phyloP scores from a whole-genome alignment of 1,140 invertebrate species.

The Cryptotermes secundus region DNA sequence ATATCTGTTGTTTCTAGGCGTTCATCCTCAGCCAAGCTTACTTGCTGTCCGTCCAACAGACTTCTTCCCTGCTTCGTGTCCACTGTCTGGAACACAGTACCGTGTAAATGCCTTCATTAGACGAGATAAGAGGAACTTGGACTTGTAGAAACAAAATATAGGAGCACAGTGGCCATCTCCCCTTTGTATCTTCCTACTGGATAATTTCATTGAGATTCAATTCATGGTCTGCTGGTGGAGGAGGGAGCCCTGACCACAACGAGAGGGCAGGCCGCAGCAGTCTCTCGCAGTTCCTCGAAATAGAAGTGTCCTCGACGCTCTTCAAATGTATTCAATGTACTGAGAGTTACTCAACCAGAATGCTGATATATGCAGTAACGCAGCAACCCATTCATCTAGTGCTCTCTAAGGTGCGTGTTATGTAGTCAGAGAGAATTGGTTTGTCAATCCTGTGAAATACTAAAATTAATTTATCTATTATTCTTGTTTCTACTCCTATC shows the following conservation, averaged over 20 bases:
- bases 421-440: no score
- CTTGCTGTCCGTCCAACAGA: not conserved
- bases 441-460: no score
- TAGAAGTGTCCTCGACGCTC: not conserved
- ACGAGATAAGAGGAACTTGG: not conserved
- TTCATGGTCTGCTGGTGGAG: not conserved
- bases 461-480: no score
- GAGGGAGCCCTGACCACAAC: not conserved
- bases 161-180: not conserved
- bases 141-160: not conserved
- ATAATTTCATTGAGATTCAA: conserved; percentile 18
- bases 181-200: not conserved
- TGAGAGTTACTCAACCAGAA: no score
- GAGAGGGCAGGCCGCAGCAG: no score
- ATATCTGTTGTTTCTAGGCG: not conserved
- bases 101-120: not conserved
- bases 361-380: not conserved
- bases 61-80: not conserved
- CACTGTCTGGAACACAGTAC: not conserved
- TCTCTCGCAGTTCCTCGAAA: not conserved
- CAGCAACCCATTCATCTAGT: no score
- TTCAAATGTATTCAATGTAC: not conserved
- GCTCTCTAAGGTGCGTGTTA: no score
- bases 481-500: no score
- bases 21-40: not conserved